Conservation (phyloP, 2,888 invertebrate genomes). For the Archips crataeganus region DNA sequence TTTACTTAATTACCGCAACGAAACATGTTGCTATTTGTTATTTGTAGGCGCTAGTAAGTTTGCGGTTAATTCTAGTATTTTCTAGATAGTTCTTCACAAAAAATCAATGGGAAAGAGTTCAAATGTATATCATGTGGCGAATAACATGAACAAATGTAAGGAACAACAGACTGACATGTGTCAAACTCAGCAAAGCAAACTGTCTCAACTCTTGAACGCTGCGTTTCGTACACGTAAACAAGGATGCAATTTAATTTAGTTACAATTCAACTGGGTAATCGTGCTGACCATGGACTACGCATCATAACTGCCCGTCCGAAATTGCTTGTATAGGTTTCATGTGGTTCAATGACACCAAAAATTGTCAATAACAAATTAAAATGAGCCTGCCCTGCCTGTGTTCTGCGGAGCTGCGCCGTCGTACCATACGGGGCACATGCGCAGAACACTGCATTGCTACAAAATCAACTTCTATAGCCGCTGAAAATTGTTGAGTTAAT, state of each 20-base stretch:
- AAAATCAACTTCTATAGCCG: conserved; percentile 74
- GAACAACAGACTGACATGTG: not conserved
- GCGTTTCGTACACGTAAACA: conserved; percentile 6
- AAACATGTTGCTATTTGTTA: conserved; percentile 25
- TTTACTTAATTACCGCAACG: not conserved
- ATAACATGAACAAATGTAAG: not conserved
- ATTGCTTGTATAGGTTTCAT: conserved; percentile 19
- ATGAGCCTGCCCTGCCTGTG: conserved; percentile 55
- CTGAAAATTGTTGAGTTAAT: conserved; percentile 64
- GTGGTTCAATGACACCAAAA: conserved; percentile 71
- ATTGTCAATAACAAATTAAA: conserved; percentile 77
- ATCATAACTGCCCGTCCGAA: conserved; percentile 44
- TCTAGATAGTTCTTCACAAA: not conserved
- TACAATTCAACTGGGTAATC: conserved; percentile 21
- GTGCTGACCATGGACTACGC: conserved; percentile 14
- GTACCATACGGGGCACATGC: conserved; percentile 72
- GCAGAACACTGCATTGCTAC: conserved; percentile 83
- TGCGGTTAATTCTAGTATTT: not conserved
- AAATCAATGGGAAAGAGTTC: not conserved
- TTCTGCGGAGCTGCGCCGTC: conserved; percentile 73
- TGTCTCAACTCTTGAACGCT: conserved; percentile 12
- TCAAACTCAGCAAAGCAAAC: not conserved
- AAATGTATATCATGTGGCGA: not conserved
- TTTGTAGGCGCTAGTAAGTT: conserved; percentile 9
- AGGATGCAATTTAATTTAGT: conserved; percentile 25